Conservation (phyloP, 1,140 invertebrate genomes). For the Cherax destructor region DNA sequence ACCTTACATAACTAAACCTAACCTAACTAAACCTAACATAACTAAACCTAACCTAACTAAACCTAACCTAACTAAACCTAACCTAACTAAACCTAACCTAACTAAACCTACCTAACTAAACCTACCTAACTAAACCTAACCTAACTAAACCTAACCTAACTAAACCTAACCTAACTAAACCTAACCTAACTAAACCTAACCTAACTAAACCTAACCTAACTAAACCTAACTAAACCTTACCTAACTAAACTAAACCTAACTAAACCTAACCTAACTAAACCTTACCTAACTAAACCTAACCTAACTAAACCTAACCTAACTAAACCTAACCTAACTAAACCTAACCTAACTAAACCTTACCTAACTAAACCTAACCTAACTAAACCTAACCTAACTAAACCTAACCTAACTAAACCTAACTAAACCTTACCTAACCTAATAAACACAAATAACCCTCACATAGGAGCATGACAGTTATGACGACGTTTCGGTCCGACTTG, state of each 20-base stretch:
- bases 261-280: background rate
- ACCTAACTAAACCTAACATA: too few species aligned
- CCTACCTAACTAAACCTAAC: background rate
- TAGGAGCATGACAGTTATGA: too few species aligned
- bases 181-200: background rate
- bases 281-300: too few species aligned
- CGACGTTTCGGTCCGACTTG: too few species aligned
- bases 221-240: background rate
- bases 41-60: background rate
- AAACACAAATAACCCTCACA: too few species aligned
- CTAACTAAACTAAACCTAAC: background rate
- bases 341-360: too few species aligned
- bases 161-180: background rate
- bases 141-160: background rate
- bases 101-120: background rate
- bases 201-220: background rate
- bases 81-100: background rate
- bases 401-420: too few species aligned
- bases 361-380: too few species aligned
- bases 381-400: too few species aligned
- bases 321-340: too few species aligned
- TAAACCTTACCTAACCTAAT: background rate
- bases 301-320: too few species aligned
- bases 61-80: background rate
- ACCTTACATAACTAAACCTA: too few species aligned